Evolutionary conservation across 2,113 vertebrate species (phyloP), one percentile per base, ranked within the genome.

Genomic region (Anas platyrhynchos): DNA sequence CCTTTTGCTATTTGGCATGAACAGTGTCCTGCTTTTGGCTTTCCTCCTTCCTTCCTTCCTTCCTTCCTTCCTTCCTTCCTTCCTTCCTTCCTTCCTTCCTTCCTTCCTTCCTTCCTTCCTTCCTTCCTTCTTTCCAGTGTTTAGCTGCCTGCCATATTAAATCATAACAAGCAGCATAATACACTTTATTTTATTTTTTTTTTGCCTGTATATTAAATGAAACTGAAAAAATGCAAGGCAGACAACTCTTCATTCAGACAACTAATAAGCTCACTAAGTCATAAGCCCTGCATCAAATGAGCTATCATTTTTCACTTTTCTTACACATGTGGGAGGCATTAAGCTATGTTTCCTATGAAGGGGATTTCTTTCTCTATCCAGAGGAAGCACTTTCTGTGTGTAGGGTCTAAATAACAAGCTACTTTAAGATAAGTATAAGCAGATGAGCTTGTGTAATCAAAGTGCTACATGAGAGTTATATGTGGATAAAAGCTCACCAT

Each of bases 241-340:
- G 92, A 94, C 71, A 96, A 90, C 75, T 95, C 83, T 93, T 95
- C 41, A 20, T 96, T 97, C 87, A n/a, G 61, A 86, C 67, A 96
- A 93, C 82, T 89, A 97, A 95, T 97, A 93, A 96, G 32, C 88
- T 92, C 88, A 87, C 74, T 89, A 97, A 95, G 87, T 89, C 93
- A 93, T 72, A 91, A 96, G 52, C 76, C 74, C 80, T 95, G 74
- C 54, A 84, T 94, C 75, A 88, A 88, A 94, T 78, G 76, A 95
- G 76, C 65, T 89, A 61, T 69, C 2, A 0, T 95, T 97, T 98
- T 96, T 95, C 31, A 81, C 68, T 97, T 96, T 97, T 97, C 93
- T 95, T 95, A 91, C 86, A 88, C 94, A 97, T 93, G 95, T 96
- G 94, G 91, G 94, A 97, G 88, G 59, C 85, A 97, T 96, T 96